Evolutionary conservation across 64 coral and sea anemone genomes (phyloP).

Genomic region (Montipora efflorescens): DNA sequence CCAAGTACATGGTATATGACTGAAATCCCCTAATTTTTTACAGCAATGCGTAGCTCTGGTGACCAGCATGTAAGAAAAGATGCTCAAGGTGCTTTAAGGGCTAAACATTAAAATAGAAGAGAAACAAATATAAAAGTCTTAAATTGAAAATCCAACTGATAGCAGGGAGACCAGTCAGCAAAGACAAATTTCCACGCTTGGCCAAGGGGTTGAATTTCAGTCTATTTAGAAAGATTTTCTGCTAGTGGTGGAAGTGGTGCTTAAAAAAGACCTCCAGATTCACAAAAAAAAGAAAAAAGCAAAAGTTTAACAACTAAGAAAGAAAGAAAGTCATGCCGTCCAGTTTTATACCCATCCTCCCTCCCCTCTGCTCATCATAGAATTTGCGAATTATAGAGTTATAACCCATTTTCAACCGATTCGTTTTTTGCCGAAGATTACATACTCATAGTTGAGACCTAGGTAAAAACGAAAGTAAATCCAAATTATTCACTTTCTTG

Average conservation of each 20-base stretch:
- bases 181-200: background rate
- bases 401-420: background rate
- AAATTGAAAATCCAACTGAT: too few species aligned
- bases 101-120: background rate
- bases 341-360: background rate
- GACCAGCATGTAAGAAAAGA: background rate
- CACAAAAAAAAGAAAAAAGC: background rate
- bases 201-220: background rate
- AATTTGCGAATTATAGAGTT: background rate
- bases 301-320: background rate
- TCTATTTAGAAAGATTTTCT: background rate
- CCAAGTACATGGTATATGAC: background rate
- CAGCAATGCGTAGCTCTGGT: background rate
- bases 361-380: too few species aligned
- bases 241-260: background rate
- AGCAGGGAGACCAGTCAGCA: background rate
- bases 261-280: background rate
- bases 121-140: background rate
- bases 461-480: constrained; percentile 1
- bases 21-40: background rate
- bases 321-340: background rate
- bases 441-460: background rate
- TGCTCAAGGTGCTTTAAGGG: background rate
- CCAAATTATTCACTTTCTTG: constrained; percentile 1
- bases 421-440: background rate